Conservation (phyloP, 2,888 invertebrate genomes). For the Schrankia costaestrigalis region DNA sequence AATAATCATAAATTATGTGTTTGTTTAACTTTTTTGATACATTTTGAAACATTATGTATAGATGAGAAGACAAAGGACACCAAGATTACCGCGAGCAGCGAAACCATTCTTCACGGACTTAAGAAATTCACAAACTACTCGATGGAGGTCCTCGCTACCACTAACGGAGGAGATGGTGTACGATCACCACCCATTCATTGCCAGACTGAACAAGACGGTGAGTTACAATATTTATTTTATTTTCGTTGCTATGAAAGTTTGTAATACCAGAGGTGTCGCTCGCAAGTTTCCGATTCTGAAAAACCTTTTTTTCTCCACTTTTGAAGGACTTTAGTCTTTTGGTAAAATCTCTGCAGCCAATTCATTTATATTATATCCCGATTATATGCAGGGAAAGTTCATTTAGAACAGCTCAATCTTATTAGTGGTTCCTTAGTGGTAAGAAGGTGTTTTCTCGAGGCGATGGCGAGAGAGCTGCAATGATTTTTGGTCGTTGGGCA, state of each 20-base stretch:
- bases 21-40: background rate
- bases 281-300: too few species aligned
- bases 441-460: too few species aligned
- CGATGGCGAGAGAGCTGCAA: too few species aligned
- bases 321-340: too few species aligned
- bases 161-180: constrained; percentile 97
- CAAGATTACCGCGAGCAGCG: constrained; percentile 94
- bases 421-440: too few species aligned
- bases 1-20: background rate
- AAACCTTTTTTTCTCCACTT: too few species aligned
- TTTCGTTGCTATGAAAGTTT: background rate
- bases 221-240: constrained; percentile 18
- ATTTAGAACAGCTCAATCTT: too few species aligned
- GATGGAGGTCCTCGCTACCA: constrained; percentile 96
- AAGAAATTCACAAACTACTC: constrained; percentile 98
- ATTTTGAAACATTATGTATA: constrained; percentile 41
- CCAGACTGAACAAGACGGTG: constrained; percentile 97
- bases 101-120: constrained; percentile 95
- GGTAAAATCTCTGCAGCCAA: too few species aligned
- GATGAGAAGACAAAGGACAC: constrained; percentile 95
- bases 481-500: too few species aligned
- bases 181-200: constrained; percentile 93
- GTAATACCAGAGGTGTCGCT: background rate
- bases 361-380: too few species aligned
- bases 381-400: too few species aligned